Evolutionary conservation across 2,797 vertebrate species (phyloP).

Genomic region (Pantherophis vulpinus): DNA sequence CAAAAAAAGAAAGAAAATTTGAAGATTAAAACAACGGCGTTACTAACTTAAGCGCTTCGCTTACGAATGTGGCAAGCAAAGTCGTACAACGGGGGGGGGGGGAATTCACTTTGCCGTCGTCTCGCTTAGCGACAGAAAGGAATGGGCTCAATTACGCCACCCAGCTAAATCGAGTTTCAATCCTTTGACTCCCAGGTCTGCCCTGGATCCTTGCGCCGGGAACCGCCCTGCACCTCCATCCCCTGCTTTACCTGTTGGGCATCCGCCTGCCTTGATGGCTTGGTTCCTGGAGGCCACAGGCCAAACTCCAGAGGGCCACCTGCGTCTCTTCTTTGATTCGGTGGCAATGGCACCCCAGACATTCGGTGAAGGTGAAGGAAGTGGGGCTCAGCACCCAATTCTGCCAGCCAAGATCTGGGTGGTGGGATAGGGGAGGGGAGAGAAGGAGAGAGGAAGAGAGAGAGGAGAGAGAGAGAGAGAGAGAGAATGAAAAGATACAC

Average conservation of each 20-base stretch:
- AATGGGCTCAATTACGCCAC: not conserved
- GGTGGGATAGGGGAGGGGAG: not conserved
- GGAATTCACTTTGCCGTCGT: rapidly evolving
- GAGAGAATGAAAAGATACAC: not conserved
- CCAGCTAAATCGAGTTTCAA: too few relatives aligned
- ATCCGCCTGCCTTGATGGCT: not conserved
- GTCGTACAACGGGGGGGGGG: too few relatives aligned
- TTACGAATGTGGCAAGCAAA: rapidly evolving
- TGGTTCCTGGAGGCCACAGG: not conserved
- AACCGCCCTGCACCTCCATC: rapidly evolving
- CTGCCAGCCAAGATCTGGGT: constrained; percentile 7
- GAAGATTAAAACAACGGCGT: too few relatives aligned
- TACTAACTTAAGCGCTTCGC: not conserved
- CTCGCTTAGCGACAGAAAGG: not conserved
- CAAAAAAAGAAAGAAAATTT: too few relatives aligned
- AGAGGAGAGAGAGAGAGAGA: too few relatives aligned
- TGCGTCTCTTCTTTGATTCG: not conserved
- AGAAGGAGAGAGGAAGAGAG: too few relatives aligned
- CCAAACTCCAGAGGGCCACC: not conserved
- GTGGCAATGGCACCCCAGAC: not conserved
- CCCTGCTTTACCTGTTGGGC: not conserved
- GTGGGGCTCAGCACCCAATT: not conserved
- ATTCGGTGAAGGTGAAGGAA: constrained; percentile 1
- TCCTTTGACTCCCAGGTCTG: too few relatives aligned
- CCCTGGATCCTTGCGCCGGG: too few relatives aligned